Evolutionary conservation across 2,113 vertebrate genomes (phyloP).

Genomic region (Coptodon rendalli): DNA sequence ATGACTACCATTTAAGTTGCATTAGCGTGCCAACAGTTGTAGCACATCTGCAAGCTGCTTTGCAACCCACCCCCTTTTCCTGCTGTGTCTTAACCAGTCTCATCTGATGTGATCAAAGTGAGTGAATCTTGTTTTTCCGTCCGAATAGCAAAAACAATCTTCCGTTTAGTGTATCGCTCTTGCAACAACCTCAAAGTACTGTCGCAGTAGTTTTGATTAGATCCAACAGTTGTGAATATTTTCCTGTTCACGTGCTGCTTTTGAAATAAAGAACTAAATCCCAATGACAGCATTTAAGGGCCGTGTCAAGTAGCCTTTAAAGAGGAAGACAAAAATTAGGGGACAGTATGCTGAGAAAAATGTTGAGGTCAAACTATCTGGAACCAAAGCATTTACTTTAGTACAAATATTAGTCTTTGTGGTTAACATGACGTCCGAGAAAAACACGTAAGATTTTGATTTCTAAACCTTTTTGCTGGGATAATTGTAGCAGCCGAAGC

Average conservation of each 20-base stretch:
- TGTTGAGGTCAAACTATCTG: not conserved
- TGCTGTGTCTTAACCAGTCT: not conserved
- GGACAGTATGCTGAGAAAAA: not conserved
- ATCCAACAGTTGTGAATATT: not conserved
- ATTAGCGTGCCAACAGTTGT: not conserved
- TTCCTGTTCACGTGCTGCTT: not conserved
- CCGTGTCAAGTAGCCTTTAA: not conserved
- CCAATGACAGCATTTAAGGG: not conserved
- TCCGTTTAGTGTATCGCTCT: rapidly evolving
- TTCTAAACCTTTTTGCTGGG: not conserved
- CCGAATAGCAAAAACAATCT: not conserved
- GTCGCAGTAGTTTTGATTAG: not conserved
- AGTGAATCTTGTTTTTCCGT: not conserved
- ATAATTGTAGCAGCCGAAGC: not conserved
- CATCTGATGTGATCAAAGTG: not conserved
- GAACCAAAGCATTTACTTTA: not conserved
- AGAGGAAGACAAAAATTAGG: not conserved
- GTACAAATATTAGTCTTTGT: conserved; percentile 9
- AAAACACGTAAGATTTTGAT: not conserved
- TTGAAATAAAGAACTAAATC: not conserved
- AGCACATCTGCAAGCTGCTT: not conserved
- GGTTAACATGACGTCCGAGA: not conserved
- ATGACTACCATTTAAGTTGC: not conserved
- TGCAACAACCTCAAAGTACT: not conserved
- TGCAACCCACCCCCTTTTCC: not conserved